A percentile compares a stretch with the other conserved stretches of the same genome.
Evolutionary conservation across 2,888 invertebrate species (phyloP).

Genomic region (Tholera decimalis): DNA sequence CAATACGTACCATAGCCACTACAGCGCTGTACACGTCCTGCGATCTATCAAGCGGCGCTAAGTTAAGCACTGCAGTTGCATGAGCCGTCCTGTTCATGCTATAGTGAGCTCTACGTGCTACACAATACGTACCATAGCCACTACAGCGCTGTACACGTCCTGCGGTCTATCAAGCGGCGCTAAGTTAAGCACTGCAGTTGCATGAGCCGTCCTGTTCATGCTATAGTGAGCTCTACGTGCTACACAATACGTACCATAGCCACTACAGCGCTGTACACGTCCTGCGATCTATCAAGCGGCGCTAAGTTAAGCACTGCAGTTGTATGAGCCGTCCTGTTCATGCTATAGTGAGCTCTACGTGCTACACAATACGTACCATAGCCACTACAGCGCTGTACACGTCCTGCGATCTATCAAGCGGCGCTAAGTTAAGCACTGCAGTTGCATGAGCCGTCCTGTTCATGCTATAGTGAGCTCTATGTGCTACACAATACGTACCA

Average conservation of each 20-base stretch:
- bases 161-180: conserved; percentile 94
- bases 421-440: conserved; percentile 96
- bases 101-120: background rate
- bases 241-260: conserved; percentile 89
- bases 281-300: conserved; percentile 94
- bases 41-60: conserved; percentile 94
- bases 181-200: conserved; percentile 96
- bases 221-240: background rate
- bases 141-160: conserved; percentile 98
- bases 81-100: conserved; percentile 95
- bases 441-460: conserved; percentile 95
- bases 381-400: conserved; percentile 97
- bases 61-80: conserved; percentile 95
- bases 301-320: conserved; percentile 97
- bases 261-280: conserved; percentile 98
- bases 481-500: conserved; percentile 87
- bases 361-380: conserved; percentile 87
- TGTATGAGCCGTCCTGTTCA: conserved; percentile 95
- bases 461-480: background rate
- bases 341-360: background rate
- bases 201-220: conserved; percentile 95
- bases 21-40: conserved; percentile 99
- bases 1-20: conserved; percentile 92
- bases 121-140: conserved; percentile 91
- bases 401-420: conserved; percentile 95